A percentile compares a stretch with the other conserved stretches of the same genome.
Evolutionary conservation across 2,797 vertebrate species (phyloP).

Genomic region (Knipowitschia caucasica): DNA sequence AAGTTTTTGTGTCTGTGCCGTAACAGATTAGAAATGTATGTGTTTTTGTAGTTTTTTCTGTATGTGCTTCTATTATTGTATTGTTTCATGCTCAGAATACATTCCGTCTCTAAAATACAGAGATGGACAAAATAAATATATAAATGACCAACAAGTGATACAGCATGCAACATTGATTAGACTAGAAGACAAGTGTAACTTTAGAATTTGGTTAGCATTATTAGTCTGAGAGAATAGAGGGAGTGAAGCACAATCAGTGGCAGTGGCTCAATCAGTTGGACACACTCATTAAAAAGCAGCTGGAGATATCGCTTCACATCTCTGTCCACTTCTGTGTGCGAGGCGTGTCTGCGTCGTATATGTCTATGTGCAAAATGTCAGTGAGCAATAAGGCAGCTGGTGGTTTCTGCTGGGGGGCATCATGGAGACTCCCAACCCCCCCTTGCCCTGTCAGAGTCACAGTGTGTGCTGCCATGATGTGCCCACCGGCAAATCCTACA

Average conservation of each 20-base stretch:
- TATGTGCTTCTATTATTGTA: background rate
- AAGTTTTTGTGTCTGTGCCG: too few species aligned
- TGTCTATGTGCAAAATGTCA: conserved; percentile 74
- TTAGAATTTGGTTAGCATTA: conserved; percentile 19
- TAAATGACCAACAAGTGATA: background rate
- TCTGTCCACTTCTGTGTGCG: conserved; percentile 60
- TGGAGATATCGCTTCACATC: conserved; percentile 75
- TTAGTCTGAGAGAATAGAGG: conserved; percentile 19
- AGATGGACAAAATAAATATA: background rate
- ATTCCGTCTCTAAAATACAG: background rate
- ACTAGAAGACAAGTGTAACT: conserved; percentile 8
- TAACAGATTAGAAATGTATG: too few species aligned
- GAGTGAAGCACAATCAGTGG: conserved; percentile 47
- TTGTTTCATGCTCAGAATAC: background rate
- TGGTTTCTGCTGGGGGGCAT: conserved; percentile 75
- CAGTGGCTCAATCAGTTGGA: conserved; percentile 63
- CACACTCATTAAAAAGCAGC: conserved; percentile 76
- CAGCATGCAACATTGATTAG: background rate
- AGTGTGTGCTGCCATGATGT: conserved; percentile 78
- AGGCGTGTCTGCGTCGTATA: conserved; percentile 13
- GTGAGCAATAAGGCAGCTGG: conserved; percentile 73
- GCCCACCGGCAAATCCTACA: conserved; percentile 68
- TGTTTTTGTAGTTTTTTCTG: background rate
- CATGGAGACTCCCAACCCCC: conserved; percentile 52
- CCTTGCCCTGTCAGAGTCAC: conserved; percentile 73